These are phyloP conservation scores for Stichodactyla mertensii DNA, from an alignment of 64 coral and sea anemone genomes.

Conservation along the genomic window DNA sequence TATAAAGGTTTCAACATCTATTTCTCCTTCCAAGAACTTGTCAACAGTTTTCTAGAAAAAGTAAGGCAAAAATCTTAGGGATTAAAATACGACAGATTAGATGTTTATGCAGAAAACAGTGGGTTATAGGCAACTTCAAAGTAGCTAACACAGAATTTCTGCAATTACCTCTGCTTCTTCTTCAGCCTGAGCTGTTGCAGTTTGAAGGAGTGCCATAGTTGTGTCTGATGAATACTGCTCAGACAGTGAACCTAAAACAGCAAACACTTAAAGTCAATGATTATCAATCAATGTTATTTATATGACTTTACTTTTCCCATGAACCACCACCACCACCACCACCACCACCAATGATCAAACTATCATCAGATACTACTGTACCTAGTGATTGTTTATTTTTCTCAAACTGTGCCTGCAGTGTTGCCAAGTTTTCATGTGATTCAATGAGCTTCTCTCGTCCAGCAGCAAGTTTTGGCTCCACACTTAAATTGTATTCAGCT, in stretches of 20 bases:
- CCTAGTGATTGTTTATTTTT: conserved; percentile 66
- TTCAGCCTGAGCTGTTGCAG: conserved; percentile 64
- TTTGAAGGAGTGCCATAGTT: conserved; percentile 72
- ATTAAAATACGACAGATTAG: too few relatives aligned
- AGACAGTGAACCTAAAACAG: conserved; percentile 33
- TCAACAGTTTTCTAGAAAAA: conserved; percentile 85
- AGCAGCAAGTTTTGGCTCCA: conserved; percentile 49
- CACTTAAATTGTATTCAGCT: conserved; percentile 69
- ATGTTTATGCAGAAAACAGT: too few relatives aligned
- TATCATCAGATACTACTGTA: neutral
- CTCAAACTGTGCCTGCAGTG: conserved; percentile 66
- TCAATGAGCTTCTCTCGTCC: conserved; percentile 50
- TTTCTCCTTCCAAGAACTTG: conserved; percentile 72
- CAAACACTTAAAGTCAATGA: neutral
- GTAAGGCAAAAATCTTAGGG: too few relatives aligned
- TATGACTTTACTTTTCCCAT: neutral
- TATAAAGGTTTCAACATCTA: conserved; percentile 77
- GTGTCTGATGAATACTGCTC: conserved; percentile 66
- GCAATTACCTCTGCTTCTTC: conserved; percentile 69
- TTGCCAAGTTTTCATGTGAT: conserved; percentile 53
- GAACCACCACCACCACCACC: neutral
- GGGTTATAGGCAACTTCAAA: too few relatives aligned
- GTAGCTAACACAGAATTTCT: too few relatives aligned
- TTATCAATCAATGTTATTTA: neutral
- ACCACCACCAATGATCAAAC: neutral